A percentile compares a stretch with the other conserved stretches of the same genome.
Evolutionary conservation across 1,140 invertebrate genomes (phyloP).

Genomic region (Dicyema japonicum): DNA sequence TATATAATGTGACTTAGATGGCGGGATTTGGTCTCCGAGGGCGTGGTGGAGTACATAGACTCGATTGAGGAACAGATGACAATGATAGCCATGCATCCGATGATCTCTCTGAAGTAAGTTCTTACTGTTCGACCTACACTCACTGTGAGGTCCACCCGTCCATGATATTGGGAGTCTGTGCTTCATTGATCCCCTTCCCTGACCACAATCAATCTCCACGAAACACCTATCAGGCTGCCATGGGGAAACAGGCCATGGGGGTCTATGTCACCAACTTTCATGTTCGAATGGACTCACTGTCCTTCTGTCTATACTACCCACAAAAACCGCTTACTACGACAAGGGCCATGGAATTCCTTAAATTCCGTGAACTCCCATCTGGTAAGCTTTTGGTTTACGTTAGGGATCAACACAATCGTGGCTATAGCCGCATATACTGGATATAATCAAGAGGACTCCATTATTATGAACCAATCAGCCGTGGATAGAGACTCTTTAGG

Average conservation of each 20-base stretch:
- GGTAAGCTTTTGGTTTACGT: no score
- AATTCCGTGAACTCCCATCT: slow-evolving; percentile 62
- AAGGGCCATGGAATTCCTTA: slow-evolving; percentile 73
- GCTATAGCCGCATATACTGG: slow-evolving; percentile 92
- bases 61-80: slow-evolving; percentile 90
- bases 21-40: slow-evolving; percentile 77
- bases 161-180: slow-evolving; percentile 79
- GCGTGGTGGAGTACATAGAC: slow-evolving; percentile 93
- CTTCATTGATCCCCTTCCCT: slow-evolving; percentile 93
- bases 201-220: slow-evolving; percentile 93
- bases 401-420: slow-evolving; percentile 94
- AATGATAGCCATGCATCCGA: slow-evolving; percentile 91
- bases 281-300: slow-evolving; percentile 88
- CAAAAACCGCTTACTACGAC: slow-evolving; percentile 95
- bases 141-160: slow-evolving; percentile 97
- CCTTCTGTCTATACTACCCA: slow-evolving; percentile 83
- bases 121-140: slow-evolving; percentile 82
- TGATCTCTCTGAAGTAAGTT: slow-evolving; percentile 27
- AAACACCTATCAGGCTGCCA: slow-evolving; percentile 85
- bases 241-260: slow-evolving; percentile 92
- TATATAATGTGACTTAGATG: slow-evolving; percentile 25
- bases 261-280: slow-evolving; percentile 97
- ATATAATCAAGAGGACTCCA: slow-evolving; percentile 94
- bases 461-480: slow-evolving; percentile 79
- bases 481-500: slow-evolving; percentile 85